Percentiles rank a stretch among this genome's conserved stretches.
These are phyloP conservation scores for Tetheella fluctuosa DNA, from an alignment of 2,888 invertebrate species.

Conservation along the genomic window DNA sequence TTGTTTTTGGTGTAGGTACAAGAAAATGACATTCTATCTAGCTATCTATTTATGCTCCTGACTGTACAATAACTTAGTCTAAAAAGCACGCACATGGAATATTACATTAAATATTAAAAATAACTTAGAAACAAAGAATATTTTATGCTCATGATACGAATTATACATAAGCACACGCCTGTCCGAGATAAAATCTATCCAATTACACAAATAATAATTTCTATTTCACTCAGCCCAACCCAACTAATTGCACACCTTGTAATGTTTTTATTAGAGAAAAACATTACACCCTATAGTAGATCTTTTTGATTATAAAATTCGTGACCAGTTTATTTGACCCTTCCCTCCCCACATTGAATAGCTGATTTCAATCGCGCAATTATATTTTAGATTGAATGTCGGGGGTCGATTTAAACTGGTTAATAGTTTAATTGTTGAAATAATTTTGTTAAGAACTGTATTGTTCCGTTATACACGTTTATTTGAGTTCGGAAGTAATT, in stretches of 20 bases:
- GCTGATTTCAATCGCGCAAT: conserved; percentile 25
- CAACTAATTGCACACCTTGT: conserved; percentile 50
- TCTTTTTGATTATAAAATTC: conserved; percentile 29
- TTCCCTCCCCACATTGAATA: conserved; percentile 25
- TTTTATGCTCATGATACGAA: conserved; percentile 21
- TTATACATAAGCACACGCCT: conserved; percentile 27
- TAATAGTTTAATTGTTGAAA: conserved; percentile 10
- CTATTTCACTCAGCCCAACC: conserved; percentile 42
- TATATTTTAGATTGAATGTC: conserved; percentile 24
- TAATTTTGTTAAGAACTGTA: conserved; percentile 7
- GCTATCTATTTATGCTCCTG: too few relatives aligned
- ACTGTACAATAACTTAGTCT: too few relatives aligned
- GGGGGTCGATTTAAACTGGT: conserved; percentile 17
- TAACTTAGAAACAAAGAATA: background rate
- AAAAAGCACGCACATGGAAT: too few relatives aligned
- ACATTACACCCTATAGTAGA: conserved; percentile 38
- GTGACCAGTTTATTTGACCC: conserved; percentile 28
- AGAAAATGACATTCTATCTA: too few relatives aligned
- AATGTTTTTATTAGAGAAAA: conserved; percentile 48
- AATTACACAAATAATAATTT: conserved; percentile 63
- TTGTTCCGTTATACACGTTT: background rate
- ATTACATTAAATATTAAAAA: too few relatives aligned
- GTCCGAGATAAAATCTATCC: conserved; percentile 51
- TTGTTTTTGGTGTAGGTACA: too few relatives aligned
- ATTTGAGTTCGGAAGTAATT: background rate